A percentile compares a stretch with the other conserved stretches of the same genome.
These are phyloP conservation scores for Antheraea pernyi DNA, from an alignment of 1,140 invertebrate species.

Conservation along the genomic window DNA sequence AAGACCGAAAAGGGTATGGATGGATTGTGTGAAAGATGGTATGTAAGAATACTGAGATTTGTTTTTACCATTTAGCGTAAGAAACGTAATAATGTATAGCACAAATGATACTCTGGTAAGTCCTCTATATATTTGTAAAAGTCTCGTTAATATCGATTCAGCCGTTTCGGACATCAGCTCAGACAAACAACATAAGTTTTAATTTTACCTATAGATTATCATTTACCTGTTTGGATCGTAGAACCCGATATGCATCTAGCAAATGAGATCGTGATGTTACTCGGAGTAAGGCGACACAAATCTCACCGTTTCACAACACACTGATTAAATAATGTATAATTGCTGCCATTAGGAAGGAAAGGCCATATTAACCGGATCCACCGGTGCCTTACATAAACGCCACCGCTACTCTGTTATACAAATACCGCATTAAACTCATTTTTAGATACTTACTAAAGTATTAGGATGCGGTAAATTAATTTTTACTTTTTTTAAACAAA, in stretches of 20 bases:
- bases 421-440: conserved; percentile 9
- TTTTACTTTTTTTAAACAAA: background rate
- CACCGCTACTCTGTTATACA: background rate
- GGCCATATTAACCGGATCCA: conserved; percentile 42
- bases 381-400: conserved; percentile 33
- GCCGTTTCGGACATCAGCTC: no score
- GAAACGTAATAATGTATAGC: no score
- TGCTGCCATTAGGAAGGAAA: conserved; percentile 45
- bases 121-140: no score
- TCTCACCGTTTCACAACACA: conserved; percentile 36
- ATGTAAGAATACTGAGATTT: no score
- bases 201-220: background rate
- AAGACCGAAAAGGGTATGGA: no score
- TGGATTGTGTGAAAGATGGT: no score
- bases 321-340: conserved; percentile 49
- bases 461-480: background rate
- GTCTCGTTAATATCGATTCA: no score
- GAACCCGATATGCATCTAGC: background rate
- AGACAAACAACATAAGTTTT: no score
- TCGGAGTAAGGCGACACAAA: conserved; percentile 17
- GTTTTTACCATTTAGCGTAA: no score
- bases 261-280: conserved; percentile 24
- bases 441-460: background rate
- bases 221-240: background rate
- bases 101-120: no score